Evolutionary conservation across 2,888 invertebrate species (phyloP), one percentile per base, ranked within the genome.

Genomic region (Leptogaster cylindrica): DNA sequence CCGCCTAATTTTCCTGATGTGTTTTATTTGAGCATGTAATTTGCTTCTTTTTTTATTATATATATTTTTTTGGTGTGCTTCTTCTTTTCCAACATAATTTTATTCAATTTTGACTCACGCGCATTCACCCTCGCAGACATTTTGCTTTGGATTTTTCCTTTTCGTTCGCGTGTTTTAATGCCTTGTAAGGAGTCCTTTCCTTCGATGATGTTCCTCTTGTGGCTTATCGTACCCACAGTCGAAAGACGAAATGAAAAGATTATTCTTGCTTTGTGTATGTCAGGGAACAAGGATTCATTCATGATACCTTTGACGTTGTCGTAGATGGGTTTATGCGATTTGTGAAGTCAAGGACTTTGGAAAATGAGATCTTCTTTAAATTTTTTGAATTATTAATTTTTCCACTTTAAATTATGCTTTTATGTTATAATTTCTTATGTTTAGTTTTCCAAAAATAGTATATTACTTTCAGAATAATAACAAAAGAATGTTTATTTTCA

Each of bases 11-110:
- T 68, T 65, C 50, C 18, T 58, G 65, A 65, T 68, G 65, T 68
- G 65, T 65, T 68, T 58, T 58, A 65, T 58, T 68, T 68, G 58
- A 68, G 68, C 68, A 68, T 68, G 65, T 68, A 68, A 68, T 68
- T 68, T 68, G 58, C 68, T 65, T 65, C 52, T 65, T 68, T 50
- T 65, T 68, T 68, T 50, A 28, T 52, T n/a, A n/a, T n/a, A n/a
- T n/a, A n/a, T n/a, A n/a, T n/a, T n/a, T n/a, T n/a, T n/a, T n/a
- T n/a, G n/a, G n/a, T n/a, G n/a, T n/a, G n/a, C n/a, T n/a, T n/a
- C n/a, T n/a, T n/a, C n/a, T n/a, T n/a, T 65, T 58, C 55, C 55
- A 48, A 65, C 65, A 65, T 58, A 68, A 68, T 68, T 68, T 65
- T 50, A 68, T 68, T 68, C 68, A 68, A 68, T 65, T 68, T 68